A percentile compares a stretch with the other conserved stretches of the same genome.
phyloP scores from a whole-genome alignment of 2,113 vertebrate genomes.

The Scatophagus argus region DNA sequence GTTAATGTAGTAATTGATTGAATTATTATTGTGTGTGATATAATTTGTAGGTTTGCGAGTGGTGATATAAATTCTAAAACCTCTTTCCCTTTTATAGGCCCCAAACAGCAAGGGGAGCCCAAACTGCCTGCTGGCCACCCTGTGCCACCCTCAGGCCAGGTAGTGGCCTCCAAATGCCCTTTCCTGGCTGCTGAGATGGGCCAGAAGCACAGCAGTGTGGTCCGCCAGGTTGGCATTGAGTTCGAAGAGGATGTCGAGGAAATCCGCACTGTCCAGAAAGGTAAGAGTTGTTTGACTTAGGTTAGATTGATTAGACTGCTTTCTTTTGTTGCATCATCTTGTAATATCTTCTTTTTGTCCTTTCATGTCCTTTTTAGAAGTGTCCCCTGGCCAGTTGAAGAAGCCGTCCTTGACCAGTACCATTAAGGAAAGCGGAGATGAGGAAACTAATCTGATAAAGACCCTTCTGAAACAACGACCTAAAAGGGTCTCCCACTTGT shows the following conservation, averaged over 20 bases:
- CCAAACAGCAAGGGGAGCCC: slow-evolving; percentile 55
- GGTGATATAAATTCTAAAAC: neutral
- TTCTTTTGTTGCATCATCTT: neutral
- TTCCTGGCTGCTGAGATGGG: slow-evolving; percentile 96
- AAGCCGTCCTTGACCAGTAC: slow-evolving; percentile 62
- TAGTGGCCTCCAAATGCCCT: slow-evolving; percentile 89
- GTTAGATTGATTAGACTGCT: neutral
- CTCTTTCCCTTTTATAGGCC: slow-evolving; percentile 46
- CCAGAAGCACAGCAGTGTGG: slow-evolving; percentile 90
- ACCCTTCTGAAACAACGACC: slow-evolving; percentile 91
- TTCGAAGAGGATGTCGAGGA: slow-evolving; percentile 96
- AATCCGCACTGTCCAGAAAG: slow-evolving; percentile 88
- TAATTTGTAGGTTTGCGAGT: neutral
- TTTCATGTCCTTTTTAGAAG: slow-evolving; percentile 74
- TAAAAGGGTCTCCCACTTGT: slow-evolving; percentile 90
- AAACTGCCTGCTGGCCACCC: slow-evolving; percentile 83
- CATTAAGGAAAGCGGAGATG: slow-evolving; percentile 57
- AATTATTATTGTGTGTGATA: neutral
- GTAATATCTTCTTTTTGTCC: neutral
- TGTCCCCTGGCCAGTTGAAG: slow-evolving; percentile 76
- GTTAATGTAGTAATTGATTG: neutral
- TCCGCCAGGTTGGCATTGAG: slow-evolving; percentile 91
- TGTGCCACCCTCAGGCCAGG: slow-evolving; percentile 76
- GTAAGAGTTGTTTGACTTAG: slow-evolving; percentile 73
- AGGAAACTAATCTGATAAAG: slow-evolving; percentile 83